These are phyloP conservation scores for Sapajus apella DNA, from an alignment of 2,113 vertebrate genomes.

Conservation along the genomic window DNA sequence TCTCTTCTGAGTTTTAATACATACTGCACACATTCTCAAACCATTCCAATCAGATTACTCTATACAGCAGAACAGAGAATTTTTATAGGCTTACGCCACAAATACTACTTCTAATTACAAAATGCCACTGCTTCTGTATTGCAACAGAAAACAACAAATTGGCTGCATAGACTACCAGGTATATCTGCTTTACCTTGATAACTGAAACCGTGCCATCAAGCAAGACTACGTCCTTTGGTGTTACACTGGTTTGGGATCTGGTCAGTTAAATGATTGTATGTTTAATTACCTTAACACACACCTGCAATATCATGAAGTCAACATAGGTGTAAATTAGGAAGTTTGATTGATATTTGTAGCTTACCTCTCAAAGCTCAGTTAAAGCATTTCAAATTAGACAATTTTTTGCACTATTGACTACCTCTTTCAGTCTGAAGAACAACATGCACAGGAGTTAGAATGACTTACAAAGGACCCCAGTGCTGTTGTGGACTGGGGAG, in stretches of 20 bases:
- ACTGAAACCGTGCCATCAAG: neutral
- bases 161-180: neutral
- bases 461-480: constrained; percentile 28
- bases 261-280: constrained; percentile 18
- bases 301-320: neutral
- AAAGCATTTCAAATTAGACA: neutral
- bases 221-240: neutral
- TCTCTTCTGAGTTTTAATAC: neutral
- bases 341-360: neutral
- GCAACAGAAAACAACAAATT: neutral
- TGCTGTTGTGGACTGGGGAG: neutral
- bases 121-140: neutral
- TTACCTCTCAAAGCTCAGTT: neutral
- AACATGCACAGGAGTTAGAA: neutral
- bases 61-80: neutral
- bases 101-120: neutral
- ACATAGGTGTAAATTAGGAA: neutral
- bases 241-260: neutral
- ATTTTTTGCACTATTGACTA: neutral
- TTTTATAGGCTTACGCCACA: neutral
- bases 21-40: neutral
- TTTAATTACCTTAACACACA: neutral
- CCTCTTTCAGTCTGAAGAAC: neutral
- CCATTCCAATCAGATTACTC: neutral
- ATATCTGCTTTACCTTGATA: neutral